These are phyloP conservation scores for Tridacna gigas DNA, from an alignment of 2,888 invertebrate genomes.

Conservation along the genomic window DNA sequence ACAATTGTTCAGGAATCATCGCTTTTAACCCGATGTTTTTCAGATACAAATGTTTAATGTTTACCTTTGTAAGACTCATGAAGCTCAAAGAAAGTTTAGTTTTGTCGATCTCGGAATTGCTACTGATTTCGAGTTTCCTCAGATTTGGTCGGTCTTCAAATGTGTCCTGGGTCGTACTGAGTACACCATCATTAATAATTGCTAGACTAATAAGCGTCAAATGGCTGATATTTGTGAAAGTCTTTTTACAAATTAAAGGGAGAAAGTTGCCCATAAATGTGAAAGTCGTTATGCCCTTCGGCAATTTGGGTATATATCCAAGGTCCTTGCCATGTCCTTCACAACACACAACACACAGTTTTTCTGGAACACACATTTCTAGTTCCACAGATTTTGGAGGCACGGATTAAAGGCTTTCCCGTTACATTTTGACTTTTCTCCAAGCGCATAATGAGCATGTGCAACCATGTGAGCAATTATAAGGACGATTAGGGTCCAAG, in stretches of 20 bases:
- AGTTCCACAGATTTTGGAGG: background rate
- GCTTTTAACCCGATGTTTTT: background rate
- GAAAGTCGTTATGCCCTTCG: background rate
- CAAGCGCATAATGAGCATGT: no score
- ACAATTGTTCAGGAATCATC: background rate
- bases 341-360: background rate
- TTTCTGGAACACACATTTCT: no score
- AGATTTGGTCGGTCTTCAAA: background rate
- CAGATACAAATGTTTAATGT: background rate
- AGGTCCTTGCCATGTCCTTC: background rate
- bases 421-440: no score
- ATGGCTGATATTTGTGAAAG: background rate
- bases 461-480: no score
- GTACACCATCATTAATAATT: background rate
- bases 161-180: background rate
- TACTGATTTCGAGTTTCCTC: background rate
- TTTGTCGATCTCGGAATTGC: background rate
- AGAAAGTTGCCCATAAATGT: background rate
- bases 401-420: background rate
- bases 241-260: background rate
- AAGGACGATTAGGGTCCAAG: no score
- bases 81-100: background rate
- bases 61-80: background rate
- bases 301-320: conserved; percentile 8
- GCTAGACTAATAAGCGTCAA: background rate